Conservation (phyloP, 2,888 invertebrate genomes). For the Ariolimax columbianus region DNA sequence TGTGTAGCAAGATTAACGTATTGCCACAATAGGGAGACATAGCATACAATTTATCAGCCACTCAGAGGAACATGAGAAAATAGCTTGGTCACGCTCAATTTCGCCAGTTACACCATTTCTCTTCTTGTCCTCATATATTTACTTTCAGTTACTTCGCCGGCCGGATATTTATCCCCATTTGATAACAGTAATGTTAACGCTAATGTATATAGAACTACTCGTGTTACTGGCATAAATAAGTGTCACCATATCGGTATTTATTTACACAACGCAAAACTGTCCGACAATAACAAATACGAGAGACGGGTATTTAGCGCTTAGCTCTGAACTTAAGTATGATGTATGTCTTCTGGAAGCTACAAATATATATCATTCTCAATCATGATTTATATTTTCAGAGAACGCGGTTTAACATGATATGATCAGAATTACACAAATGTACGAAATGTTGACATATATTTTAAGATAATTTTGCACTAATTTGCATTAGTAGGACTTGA, state of each 20-base stretch:
- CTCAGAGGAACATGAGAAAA: background rate
- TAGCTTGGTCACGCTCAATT: background rate
- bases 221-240: background rate
- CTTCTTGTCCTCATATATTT: background rate
- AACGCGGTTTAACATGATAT: no score
- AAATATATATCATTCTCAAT: no score
- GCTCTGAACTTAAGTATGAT: no score
- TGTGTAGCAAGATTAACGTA: background rate
- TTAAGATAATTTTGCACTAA: no score
- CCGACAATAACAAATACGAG: background rate
- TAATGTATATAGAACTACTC: background rate
- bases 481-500: no score
- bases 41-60: background rate
- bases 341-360: no score
- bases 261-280: background rate
- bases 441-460: no score
- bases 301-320: background rate
- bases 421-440: no score
- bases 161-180: background rate
- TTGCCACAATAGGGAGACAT: background rate
- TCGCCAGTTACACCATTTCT: background rate
- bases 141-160: background rate
- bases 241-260: background rate
- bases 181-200: background rate
- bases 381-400: no score